Evolutionary conservation across 2,113 vertebrate genomes (phyloP), one percentile per base, ranked within the genome.

Genomic region (Ornithorhynchus anatinus): DNA sequence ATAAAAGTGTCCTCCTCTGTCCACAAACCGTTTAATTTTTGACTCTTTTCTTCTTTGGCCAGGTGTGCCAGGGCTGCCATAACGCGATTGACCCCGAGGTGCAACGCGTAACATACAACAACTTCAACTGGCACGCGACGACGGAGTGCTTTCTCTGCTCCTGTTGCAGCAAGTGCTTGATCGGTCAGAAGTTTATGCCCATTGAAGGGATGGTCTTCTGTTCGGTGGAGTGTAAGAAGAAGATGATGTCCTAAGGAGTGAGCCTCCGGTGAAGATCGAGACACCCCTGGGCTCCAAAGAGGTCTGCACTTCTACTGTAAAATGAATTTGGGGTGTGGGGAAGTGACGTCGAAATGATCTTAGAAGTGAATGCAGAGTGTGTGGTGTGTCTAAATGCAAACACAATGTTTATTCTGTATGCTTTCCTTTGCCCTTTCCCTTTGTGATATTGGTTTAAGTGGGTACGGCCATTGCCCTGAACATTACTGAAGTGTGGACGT

Each of bases 181-280:
- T 97, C 9, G 96, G 94, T 40, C 94, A 96, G 89, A 97, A 96
- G 89, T 99, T 99, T 89, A 98, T 99, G 93, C 96, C 94, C 0
- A 77, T 94, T 52, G 93, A 98, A 89, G 92, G 90, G 58, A 94
- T 92, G 92, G 95, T 99, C 33, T 94, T 97, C 86, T 99, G 98
- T 81, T 99, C 97, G 0, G 94, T 96, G 66, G 94, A 96, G 65
- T 99, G 98, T 91, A 99, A 97, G 89, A 99, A 96, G 89, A 97
- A 95, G 84, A 89, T 93, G 91, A 77, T 82, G 75, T 92, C 91
- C 14, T 94, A 89, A 81, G 45, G 71, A 29, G 36, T 59, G 45
- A 66, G 43, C 38, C 38, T 57, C 0, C 0, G 47, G 39, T 39
- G 67, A 52, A 12, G 59, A 84, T 42, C 39, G 56, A 73, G 74